phyloP scores from a whole-genome alignment of 2,888 invertebrate genomes.

The Mechanitis messenoides region DNA sequence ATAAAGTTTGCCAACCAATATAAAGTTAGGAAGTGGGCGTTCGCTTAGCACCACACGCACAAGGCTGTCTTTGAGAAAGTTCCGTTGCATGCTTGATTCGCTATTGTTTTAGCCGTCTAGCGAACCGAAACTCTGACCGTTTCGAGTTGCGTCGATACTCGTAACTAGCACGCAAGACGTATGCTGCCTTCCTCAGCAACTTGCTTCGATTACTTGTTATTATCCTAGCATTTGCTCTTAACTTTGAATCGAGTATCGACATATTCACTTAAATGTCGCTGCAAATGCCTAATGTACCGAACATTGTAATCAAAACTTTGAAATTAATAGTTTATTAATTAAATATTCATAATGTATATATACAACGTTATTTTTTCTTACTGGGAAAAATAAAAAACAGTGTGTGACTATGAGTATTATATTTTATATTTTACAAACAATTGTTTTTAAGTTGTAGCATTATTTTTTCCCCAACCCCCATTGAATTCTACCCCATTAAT shows the following conservation, averaged over 20 bases:
- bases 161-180: conserved; percentile 51
- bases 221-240: conserved; percentile 59
- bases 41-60: conserved; percentile 70
- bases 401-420: background rate
- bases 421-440: background rate
- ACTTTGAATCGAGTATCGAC: conserved; percentile 55
- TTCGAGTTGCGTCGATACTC: conserved; percentile 37
- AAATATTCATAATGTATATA: too few relatives aligned
- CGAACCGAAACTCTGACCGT: conserved; percentile 62
- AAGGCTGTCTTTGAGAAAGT: conserved; percentile 69
- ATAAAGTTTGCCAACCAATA: conserved; percentile 69
- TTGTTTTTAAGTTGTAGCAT: background rate
- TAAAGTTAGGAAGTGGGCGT: conserved; percentile 62
- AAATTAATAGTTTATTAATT: too few relatives aligned
- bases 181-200: conserved; percentile 53
- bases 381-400: background rate
- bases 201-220: conserved; percentile 62
- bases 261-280: conserved; percentile 21
- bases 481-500: conserved; percentile 11
- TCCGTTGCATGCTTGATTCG: conserved; percentile 73
- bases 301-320: background rate
- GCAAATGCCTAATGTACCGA: conserved; percentile 27
- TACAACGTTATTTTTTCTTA: too few relatives aligned
- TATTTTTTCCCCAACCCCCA: background rate
- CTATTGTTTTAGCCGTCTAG: conserved; percentile 67